Evolutionary conservation across 2,113 vertebrate species (phyloP).

Genomic region (Sinocyclocheilus anshuiensis): DNA sequence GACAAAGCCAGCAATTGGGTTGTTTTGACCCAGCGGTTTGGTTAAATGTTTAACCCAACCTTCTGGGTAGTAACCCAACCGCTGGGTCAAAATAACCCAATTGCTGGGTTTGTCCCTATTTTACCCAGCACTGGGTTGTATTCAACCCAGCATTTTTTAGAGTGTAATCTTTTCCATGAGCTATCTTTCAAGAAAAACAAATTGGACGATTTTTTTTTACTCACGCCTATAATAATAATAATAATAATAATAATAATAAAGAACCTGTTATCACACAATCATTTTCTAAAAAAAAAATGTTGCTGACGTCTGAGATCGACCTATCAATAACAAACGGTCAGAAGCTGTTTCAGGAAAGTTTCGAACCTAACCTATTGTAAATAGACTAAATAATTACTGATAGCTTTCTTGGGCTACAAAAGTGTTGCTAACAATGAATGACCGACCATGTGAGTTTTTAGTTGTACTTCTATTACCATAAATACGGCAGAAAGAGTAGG

Average conservation of each 20-base stretch:
- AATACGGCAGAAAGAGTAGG: constrained; percentile 69
- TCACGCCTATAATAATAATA: background rate
- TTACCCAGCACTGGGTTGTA: too few species aligned
- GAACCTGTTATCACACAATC: background rate
- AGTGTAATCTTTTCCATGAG: background rate
- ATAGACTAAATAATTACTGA: background rate
- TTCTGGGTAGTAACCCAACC: too few species aligned
- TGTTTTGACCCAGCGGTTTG: too few species aligned
- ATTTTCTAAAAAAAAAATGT: too few species aligned
- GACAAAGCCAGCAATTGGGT: too few species aligned
- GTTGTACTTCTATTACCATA: constrained; percentile 60
- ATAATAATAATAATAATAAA: background rate
- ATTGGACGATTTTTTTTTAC: too few species aligned
- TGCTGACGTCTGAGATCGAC: background rate
- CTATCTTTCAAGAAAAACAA: background rate
- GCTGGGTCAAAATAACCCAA: too few species aligned
- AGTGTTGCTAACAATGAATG: constrained; percentile 47
- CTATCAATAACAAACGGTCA: background rate
- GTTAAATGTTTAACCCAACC: too few species aligned
- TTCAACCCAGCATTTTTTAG: too few species aligned
- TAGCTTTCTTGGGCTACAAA: background rate
- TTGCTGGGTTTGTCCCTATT: too few species aligned
- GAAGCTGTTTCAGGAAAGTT: background rate
- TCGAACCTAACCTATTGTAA: background rate
- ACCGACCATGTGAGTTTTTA: constrained; percentile 70